Evolutionary conservation across 2,113 vertebrate species (phyloP).

Genomic region (Calyptomena viridis): DNA sequence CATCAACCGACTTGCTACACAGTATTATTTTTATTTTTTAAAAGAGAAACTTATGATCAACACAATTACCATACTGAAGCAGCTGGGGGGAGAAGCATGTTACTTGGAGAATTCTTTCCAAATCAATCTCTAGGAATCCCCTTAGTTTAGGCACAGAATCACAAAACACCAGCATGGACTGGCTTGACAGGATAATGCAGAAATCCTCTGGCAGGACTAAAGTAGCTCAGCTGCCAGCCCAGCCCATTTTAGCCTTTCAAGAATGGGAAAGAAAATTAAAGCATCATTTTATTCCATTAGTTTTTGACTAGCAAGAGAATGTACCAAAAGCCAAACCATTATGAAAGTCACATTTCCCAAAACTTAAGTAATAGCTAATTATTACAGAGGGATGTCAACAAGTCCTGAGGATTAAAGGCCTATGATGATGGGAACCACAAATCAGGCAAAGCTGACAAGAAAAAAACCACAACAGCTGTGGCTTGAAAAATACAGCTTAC

Average conservation of each 20-base stretch:
- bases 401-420: not conserved
- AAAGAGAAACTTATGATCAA: not conserved
- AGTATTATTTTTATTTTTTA: not conserved
- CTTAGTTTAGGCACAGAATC: not conserved
- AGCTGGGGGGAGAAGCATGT: not conserved
- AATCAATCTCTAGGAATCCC: not conserved
- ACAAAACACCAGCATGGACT: not conserved
- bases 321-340: not conserved
- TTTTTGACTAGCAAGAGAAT: not conserved
- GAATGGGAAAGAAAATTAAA: not conserved
- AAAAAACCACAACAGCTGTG: not conserved
- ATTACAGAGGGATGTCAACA: not conserved
- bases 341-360: not conserved
- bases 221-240: not conserved
- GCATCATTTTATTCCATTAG: not conserved
- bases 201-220: not conserved
- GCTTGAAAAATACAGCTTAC: conserved; percentile 39
- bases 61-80: not conserved
- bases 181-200: not conserved
- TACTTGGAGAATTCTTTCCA: not conserved
- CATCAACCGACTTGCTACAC: not conserved
- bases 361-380: not conserved
- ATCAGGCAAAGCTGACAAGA: not conserved
- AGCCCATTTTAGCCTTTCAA: not conserved
- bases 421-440: not conserved